Evolutionary conservation across 2,113 vertebrate genomes (phyloP).

Genomic region (Brevimyrus niger): DNA sequence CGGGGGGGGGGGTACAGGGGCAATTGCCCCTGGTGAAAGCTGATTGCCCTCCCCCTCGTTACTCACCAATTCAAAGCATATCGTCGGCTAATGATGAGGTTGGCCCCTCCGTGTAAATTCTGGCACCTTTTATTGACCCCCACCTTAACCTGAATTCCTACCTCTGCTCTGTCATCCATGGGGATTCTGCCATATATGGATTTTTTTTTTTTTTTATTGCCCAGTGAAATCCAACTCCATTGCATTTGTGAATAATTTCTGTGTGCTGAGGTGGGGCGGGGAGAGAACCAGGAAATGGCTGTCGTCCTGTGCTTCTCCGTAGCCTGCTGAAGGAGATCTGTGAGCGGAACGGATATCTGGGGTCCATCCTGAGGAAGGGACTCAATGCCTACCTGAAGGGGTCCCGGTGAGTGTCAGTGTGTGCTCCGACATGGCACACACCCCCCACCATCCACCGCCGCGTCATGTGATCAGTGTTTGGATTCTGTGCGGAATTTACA

Average conservation of each 20-base stretch:
- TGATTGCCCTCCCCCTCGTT: neutral
- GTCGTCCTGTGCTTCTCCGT: constrained; percentile 19
- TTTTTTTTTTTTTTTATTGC: neutral
- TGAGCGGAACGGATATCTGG: constrained; percentile 82
- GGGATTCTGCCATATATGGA: neutral
- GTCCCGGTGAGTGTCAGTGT: constrained; percentile 59
- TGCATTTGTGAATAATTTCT: neutral
- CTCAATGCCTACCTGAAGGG: constrained; percentile 77
- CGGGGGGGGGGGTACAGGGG: neutral
- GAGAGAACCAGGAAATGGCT: neutral
- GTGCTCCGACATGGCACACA: neutral
- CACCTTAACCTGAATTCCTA: neutral
- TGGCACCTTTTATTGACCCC: neutral
- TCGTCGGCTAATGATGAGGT: neutral
- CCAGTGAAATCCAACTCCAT: neutral
- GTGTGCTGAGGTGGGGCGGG: neutral
- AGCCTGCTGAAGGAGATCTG: constrained; percentile 80
- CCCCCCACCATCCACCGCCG: neutral
- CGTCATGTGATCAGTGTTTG: neutral
- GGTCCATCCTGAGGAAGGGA: constrained; percentile 73
- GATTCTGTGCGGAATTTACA: neutral
- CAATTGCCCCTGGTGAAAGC: neutral
- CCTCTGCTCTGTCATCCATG: neutral
- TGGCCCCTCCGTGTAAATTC: neutral
- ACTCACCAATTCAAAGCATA: neutral